Evolutionary conservation across 2,888 invertebrate genomes (phyloP), one percentile per base, ranked within the genome.

Genomic region (Callyntrura guangdongensis): DNA sequence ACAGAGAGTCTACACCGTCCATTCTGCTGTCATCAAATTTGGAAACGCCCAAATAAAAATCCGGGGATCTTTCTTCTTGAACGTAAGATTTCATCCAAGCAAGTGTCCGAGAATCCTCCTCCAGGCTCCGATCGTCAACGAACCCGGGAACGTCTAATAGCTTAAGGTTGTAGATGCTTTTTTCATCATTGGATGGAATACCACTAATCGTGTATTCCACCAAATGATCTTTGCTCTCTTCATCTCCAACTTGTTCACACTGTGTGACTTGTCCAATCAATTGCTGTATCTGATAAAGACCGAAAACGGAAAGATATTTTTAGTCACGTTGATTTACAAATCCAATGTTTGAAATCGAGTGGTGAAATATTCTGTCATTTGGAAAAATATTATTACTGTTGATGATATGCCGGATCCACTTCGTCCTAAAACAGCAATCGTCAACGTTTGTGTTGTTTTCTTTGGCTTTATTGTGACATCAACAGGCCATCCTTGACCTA

Each of bases 11-110:
- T 2, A 9, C 45, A 0, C 84, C 77, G 17, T 83, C 25, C 3
- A 87, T 20, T 17, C 84, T 59, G 27, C 53, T 77, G n/a, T 91
- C 91, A 20, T 91, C 91, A 47, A 91, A 87, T 14, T 67, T 59
- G 20, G 91, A 83, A 0, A 91, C 6, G 0, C 49, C 83, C 12
- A 91, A 53, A 59, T 83, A 77, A 22, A 83, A 87, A 14, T 86
- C 36, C 0, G 85, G 82, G 0, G 59, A 59, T 11, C 87, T 87
- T n/a, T 72, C 12, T 1, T 22, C 1, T 4, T 17, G 22, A 25
- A 83, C 53, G 27, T 77, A 77, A 5, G 64, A 64, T 47, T 86
- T 91, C 4, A 91, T 53, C 1, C 83, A 20, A 8, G 91, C 69
- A 12, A 91, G 53, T 1, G 79, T 84, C 45, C 36, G 27, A 4